phyloP scores from a whole-genome alignment of 2,888 invertebrate species.

The Resseliella maxima region DNA sequence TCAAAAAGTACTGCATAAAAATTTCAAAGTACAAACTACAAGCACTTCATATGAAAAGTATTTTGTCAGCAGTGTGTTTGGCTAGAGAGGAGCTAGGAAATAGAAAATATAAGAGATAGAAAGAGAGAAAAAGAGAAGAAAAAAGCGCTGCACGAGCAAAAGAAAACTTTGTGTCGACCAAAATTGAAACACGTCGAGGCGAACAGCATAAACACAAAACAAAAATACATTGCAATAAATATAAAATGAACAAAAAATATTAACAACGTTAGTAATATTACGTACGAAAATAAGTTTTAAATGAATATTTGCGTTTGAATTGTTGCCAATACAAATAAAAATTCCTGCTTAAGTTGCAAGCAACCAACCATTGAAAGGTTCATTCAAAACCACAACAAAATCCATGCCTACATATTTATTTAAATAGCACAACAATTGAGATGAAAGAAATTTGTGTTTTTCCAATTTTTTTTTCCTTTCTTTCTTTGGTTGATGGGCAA shows the following conservation, averaged over 20 bases:
- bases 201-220: background rate
- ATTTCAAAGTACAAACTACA: slow-evolving; percentile 35
- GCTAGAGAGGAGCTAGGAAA: background rate
- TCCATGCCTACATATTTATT: background rate
- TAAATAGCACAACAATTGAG: slow-evolving; percentile 31
- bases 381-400: no score
- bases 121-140: background rate
- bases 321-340: slow-evolving; percentile 47
- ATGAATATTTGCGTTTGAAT: slow-evolving; percentile 21
- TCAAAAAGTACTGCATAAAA: slow-evolving; percentile 36
- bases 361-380: no score
- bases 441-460: slow-evolving; percentile 1
- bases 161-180: slow-evolving; percentile 29
- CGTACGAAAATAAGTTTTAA: slow-evolving; percentile 48
- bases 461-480: no score
- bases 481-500: slow-evolving; percentile 30
- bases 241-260: slow-evolving; percentile 53
- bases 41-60: slow-evolving; percentile 32
- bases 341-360: background rate
- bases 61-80: background rate
- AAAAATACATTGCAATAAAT: background rate
- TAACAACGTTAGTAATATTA: slow-evolving; percentile 26
- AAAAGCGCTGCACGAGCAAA: background rate
- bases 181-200: background rate
- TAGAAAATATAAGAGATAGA: background rate